A percentile compares a stretch with the other conserved stretches of the same genome.
These are phyloP conservation scores for Crossocerus cetratus DNA, from an alignment of 2,888 invertebrate genomes.

Conservation along the genomic window DNA sequence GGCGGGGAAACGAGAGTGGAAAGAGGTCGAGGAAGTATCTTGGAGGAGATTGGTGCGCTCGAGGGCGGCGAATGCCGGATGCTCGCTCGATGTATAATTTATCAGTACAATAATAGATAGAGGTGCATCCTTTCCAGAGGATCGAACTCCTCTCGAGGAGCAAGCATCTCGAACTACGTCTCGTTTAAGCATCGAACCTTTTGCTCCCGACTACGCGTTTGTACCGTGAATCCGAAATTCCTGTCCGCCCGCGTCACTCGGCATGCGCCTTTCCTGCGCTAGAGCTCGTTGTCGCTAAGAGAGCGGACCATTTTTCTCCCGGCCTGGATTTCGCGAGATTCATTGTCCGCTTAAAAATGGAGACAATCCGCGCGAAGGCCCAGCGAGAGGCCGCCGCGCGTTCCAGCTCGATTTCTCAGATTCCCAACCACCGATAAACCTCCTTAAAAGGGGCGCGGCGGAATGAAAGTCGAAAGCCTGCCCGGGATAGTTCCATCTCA, in stretches of 20 bases:
- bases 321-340: conserved; percentile 3
- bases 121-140: conserved; percentile 1
- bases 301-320: neutral
- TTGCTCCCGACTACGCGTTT: neutral
- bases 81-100: conserved; percentile 18
- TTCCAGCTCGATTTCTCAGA: too few relatives aligned
- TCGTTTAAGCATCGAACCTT: conserved; percentile 21
- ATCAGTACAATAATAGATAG: conserved; percentile 18
- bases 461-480: too few relatives aligned
- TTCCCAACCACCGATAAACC: too few relatives aligned
- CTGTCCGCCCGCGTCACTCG: neutral
- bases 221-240: conserved; percentile 1
- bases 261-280: too few relatives aligned
- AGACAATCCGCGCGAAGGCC: too few relatives aligned
- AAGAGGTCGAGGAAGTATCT: neutral
- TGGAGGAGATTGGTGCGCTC: too few relatives aligned
- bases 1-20: neutral
- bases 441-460: too few relatives aligned
- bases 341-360: neutral
- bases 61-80: neutral
- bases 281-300: neutral
- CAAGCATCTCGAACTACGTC: conserved; percentile 4
- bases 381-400: too few relatives aligned
- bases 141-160: neutral
- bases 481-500: too few relatives aligned